Conservation (phyloP, 2,888 invertebrate species). For the Plagiodera versicolora region DNA sequence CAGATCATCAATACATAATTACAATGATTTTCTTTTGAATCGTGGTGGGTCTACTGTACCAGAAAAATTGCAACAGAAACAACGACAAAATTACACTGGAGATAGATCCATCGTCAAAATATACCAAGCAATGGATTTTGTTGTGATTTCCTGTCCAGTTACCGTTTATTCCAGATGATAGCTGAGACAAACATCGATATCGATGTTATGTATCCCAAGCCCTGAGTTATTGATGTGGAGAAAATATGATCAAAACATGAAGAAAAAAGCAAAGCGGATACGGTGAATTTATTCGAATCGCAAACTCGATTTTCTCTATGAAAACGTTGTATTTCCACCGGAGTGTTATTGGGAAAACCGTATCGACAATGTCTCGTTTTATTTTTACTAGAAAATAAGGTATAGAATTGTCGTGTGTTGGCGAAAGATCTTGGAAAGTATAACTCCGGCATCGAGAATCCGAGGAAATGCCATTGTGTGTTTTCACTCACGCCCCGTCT, state of each 20-base stretch:
- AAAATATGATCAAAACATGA: not conserved
- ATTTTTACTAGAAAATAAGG: not conserved
- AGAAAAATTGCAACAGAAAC: too few species aligned
- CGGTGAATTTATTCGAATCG: not conserved
- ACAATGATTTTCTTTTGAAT: too few species aligned
- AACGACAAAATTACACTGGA: too few species aligned
- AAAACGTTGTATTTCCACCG: not conserved
- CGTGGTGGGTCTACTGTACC: too few species aligned
- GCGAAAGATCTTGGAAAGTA: constrained; percentile 5
- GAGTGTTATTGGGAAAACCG: not conserved
- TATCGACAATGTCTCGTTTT: not conserved
- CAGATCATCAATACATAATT: too few species aligned
- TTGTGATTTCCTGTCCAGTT: too few species aligned
- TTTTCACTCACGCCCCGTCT: not conserved
- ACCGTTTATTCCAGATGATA: too few species aligned
- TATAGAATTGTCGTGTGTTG: not conserved
- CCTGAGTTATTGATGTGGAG: too few species aligned
- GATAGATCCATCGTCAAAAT: too few species aligned
- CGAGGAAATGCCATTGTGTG: constrained; percentile 3
- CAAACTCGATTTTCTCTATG: not conserved
- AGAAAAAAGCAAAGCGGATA: not conserved
- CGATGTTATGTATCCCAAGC: too few species aligned
- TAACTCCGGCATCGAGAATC: constrained; percentile 1
- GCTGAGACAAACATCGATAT: too few species aligned
- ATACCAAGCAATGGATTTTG: too few species aligned